Percentiles rank a stretch among this genome's conserved stretches.
These are phyloP conservation scores for Teinopalpus imperialis DNA, from an alignment of 2,888 invertebrate species.

Conservation along the genomic window DNA sequence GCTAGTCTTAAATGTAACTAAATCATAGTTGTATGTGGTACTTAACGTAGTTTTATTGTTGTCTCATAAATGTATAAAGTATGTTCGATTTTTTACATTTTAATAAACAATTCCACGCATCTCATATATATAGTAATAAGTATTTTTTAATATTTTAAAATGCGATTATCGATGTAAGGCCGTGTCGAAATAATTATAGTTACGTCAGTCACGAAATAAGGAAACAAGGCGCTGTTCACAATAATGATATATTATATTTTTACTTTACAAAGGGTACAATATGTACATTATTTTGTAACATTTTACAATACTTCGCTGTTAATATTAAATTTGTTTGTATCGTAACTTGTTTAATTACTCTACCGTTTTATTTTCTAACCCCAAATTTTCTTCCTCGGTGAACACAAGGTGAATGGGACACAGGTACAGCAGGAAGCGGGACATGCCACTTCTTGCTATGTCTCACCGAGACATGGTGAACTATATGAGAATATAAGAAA, in stretches of 20 bases:
- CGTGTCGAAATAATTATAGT: neutral
- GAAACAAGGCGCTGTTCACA: neutral
- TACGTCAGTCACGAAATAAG: conserved; percentile 1
- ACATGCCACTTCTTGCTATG: too few relatives aligned
- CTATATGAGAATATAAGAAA: too few relatives aligned
- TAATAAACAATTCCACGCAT: conserved; percentile 6
- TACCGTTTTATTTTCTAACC: too few relatives aligned
- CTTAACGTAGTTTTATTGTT: conserved; percentile 17
- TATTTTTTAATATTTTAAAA: neutral
- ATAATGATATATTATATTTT: conserved; percentile 3
- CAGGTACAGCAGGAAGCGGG: too few relatives aligned
- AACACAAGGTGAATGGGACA: too few relatives aligned
- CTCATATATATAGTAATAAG: conserved; percentile 2
- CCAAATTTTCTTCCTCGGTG: too few relatives aligned
- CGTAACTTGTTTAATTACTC: neutral
- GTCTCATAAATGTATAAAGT: conserved; percentile 7
- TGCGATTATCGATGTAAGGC: neutral
- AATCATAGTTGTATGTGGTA: conserved; percentile 12
- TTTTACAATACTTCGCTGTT: conserved; percentile 10
- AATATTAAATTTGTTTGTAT: conserved; percentile 17
- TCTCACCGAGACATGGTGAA: too few relatives aligned
- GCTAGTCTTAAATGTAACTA: conserved; percentile 23
- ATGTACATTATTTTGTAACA: conserved; percentile 14
- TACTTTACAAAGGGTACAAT: conserved; percentile 3
- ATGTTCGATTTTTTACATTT: conserved; percentile 2